A percentile compares a stretch with the other conserved stretches of the same genome.
Conservation (phyloP, 2,797 vertebrate genomes). For the Crenuchus spilurus region DNA sequence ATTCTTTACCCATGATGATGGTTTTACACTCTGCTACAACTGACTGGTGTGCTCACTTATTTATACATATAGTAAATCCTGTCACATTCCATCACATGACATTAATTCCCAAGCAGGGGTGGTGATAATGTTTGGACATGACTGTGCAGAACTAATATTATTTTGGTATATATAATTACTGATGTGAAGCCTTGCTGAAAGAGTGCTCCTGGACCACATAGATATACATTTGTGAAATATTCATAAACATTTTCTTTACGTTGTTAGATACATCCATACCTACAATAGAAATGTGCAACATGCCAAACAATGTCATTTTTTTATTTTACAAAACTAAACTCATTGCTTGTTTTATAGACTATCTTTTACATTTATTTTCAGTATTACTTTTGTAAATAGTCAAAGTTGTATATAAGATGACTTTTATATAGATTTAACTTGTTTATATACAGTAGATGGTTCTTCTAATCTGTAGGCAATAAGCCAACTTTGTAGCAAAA, state of each 20-base stretch:
- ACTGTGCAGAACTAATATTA: too few species aligned
- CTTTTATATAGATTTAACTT: conserved; percentile 62
- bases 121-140: too few species aligned
- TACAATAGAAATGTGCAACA: not conserved
- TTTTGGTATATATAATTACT: too few species aligned
- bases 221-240: not conserved
- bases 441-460: conserved; percentile 56
- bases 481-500: conserved; percentile 20
- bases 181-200: not conserved
- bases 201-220: too few species aligned
- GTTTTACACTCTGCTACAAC: too few species aligned
- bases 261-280: not conserved
- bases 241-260: not conserved
- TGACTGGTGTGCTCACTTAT: too few species aligned
- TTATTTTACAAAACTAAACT: not conserved
- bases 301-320: not conserved
- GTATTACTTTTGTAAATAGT: conserved; percentile 29
- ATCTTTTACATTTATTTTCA: not conserved
- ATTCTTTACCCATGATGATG: too few species aligned
- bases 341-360: not conserved
- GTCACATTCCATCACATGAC: too few species aligned
- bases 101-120: too few species aligned
- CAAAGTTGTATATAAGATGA: conserved; percentile 57
- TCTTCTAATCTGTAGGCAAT: conserved; percentile 47
- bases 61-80: too few species aligned